phyloP scores from a whole-genome alignment of 2,888 invertebrate genomes.

The Metallyticus violacea region DNA sequence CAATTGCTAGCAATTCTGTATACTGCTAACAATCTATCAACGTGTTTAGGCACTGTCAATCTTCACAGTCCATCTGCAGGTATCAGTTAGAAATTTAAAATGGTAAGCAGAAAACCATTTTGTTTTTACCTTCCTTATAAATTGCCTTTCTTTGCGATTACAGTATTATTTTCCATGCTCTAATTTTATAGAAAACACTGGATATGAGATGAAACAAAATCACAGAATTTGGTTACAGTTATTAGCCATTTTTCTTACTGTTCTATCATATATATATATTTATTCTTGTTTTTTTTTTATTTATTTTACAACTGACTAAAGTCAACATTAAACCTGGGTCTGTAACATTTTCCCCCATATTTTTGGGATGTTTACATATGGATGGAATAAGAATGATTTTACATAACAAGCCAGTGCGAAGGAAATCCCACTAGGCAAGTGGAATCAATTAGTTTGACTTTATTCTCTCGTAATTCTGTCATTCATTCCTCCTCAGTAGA shows the following conservation, averaged over 20 bases:
- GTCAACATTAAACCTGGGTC: neutral
- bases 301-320: neutral
- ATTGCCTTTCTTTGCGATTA: neutral
- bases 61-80: neutral
- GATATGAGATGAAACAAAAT: neutral
- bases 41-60: neutral
- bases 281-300: neutral
- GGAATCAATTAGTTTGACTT: neutral
- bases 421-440: neutral
- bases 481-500: neutral
- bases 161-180: neutral
- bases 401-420: neutral
- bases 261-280: neutral
- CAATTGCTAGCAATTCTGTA: neutral
- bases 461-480: neutral
- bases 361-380: neutral
- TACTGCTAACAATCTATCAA: neutral
- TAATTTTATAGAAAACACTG: neutral
- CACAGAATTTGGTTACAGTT: neutral
- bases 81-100: neutral
- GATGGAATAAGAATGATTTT: conserved; percentile 9
- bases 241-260: neutral
- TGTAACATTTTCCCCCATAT: neutral
- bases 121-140: neutral
- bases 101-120: neutral